phyloP scores from a whole-genome alignment of 2,888 invertebrate species.

The Drosophila mimetica region DNA sequence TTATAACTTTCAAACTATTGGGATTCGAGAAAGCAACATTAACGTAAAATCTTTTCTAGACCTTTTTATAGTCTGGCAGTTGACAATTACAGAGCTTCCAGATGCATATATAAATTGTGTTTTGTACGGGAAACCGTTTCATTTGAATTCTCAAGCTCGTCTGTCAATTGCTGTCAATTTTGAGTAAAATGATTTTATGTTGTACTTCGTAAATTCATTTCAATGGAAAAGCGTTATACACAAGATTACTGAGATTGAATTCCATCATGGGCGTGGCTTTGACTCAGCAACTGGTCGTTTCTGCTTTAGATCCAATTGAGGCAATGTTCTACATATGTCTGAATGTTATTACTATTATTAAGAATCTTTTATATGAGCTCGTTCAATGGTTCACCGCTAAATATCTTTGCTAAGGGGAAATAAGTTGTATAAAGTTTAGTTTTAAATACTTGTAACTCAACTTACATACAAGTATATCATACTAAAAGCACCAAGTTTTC shows the following conservation, averaged over 20 bases:
- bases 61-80: background rate
- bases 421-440: too few species aligned
- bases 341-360: conserved; percentile 6
- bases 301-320: background rate
- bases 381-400: background rate
- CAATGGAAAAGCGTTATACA: conserved; percentile 29
- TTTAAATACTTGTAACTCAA: too few species aligned
- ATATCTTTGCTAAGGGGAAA: background rate
- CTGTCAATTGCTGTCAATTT: conserved; percentile 29
- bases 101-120: conserved; percentile 2
- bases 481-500: too few species aligned
- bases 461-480: too few species aligned
- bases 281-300: conserved; percentile 6
- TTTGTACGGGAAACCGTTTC: conserved; percentile 7
- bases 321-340: conserved; percentile 3
- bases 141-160: conserved; percentile 16
- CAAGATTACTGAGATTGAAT: conserved; percentile 31
- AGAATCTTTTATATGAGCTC: background rate
- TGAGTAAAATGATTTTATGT: conserved; percentile 25
- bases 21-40: too few species aligned
- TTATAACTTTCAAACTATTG: too few species aligned
- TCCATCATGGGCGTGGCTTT: conserved; percentile 7
- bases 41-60: background rate
- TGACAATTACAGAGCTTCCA: background rate
- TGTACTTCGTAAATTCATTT: conserved; percentile 27